These are phyloP conservation scores for Chelonoidis abingdonii DNA, from an alignment of 2,113 vertebrate genomes.

Conservation along the genomic window DNA sequence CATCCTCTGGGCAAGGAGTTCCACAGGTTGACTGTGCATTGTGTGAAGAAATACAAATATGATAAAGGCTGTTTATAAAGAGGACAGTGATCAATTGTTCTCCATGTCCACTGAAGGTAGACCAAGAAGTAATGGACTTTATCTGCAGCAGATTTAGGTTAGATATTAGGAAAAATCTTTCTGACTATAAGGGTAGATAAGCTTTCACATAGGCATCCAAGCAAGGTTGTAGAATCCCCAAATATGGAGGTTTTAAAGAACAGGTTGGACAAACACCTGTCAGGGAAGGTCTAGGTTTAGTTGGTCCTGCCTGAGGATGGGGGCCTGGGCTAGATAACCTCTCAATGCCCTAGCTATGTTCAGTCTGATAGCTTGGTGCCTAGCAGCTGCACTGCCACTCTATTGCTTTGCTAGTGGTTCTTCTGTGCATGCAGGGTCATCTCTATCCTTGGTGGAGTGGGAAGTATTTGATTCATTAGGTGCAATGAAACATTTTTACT, in stretches of 20 bases:
- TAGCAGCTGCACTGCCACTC: background rate
- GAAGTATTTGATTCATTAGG: background rate
- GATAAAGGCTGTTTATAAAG: background rate
- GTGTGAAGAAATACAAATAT: background rate
- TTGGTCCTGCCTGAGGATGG: background rate
- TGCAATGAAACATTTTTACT: accelerated
- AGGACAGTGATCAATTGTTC: background rate
- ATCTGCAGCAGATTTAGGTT: background rate
- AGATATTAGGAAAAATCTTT: background rate
- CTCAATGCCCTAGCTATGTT: background rate
- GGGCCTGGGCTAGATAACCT: background rate
- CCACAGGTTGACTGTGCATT: too few species aligned
- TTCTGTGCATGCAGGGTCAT: background rate
- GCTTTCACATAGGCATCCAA: background rate
- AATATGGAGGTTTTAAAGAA: background rate
- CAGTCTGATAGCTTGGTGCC: background rate
- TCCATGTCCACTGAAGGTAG: background rate
- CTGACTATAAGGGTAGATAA: background rate
- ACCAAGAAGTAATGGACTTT: background rate
- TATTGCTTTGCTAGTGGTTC: background rate
- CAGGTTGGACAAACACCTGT: background rate
- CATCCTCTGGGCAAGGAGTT: too few species aligned
- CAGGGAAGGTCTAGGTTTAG: background rate
- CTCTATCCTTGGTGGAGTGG: background rate
- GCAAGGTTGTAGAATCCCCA: background rate